Base-by-base conservation (phyloP, 1,140 invertebrate species). In the Aphelinus atriplicis region DNA sequence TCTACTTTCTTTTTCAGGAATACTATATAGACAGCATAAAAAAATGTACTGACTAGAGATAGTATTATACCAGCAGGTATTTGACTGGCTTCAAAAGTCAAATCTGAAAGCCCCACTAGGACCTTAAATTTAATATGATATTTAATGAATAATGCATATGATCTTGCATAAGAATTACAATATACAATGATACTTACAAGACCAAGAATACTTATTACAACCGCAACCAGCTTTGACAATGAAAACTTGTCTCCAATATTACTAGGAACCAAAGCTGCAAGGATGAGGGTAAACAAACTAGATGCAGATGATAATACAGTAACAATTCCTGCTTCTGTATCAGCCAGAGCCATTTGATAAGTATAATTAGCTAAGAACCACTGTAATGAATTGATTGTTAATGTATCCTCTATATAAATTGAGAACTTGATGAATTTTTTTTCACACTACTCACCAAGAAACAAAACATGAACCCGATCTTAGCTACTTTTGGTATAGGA, bases 321-420 rank as follows among this genome's bases (percentile, higher is more conserved):
- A 65, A 96, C 92, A 80, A 96, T 89, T 77, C 92, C 91, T 68
- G 92, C 90, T 87, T 96, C 92, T 9, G 93, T 93, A 82, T 93
- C 88, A 48, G 90, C 88, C 71, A 96, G 86, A 47, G 95, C 94
- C 78, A 94, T 88, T 88, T 96, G 95, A 86, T 94, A 95, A 53
- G 91, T 91, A 81, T 94, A 95, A 87, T 94, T 95, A 7, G 92
- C 94, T 78, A 93, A 81, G 86, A 96, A 96, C 93, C 94, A 96
- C 93, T 95, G 84, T 46, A 91, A 90, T 81, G 84, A 66, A 53
- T 7, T 77, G 78, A 48, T 72, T 56, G 26, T 42, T 3, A 71
- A 7, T 56, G 58, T 50, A 56, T 70, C 47, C 48, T 43, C 43
- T 3, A 47, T 47, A 45, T 48, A 64, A 48, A 47, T 43, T 10